Evolutionary conservation across 2,797 vertebrate species (phyloP).

Genomic region (Prunella strophiata): DNA sequence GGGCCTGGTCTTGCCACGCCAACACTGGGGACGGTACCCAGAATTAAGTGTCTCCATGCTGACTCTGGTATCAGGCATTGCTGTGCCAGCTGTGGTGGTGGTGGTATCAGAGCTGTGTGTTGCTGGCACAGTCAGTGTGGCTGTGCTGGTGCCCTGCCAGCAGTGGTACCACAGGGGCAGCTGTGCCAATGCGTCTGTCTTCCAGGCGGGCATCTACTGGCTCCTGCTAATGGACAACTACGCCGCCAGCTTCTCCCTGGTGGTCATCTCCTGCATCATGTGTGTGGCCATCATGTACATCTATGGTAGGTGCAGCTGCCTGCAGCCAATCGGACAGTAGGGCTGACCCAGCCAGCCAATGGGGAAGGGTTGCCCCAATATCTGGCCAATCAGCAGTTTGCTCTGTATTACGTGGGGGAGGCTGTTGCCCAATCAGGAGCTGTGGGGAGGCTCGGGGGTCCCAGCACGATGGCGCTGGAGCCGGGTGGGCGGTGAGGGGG

Average conservation of each 20-base stretch:
- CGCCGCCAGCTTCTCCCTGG: conserved; percentile 96
- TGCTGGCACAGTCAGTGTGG: accelerated
- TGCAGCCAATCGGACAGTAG: accelerated
- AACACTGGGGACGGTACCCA: neutral
- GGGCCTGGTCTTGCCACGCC: neutral
- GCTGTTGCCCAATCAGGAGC: neutral
- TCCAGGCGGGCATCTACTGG: conserved; percentile 97
- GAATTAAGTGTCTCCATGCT: neutral
- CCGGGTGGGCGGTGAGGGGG: accelerated
- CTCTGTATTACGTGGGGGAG: neutral
- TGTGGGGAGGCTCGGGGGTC: neutral
- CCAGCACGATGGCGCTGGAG: accelerated
- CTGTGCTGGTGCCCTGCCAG: neutral
- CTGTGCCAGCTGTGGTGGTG: neutral
- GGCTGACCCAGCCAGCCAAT: neutral
- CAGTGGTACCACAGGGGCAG: accelerated
- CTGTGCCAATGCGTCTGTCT: neutral
- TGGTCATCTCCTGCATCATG: conserved; percentile 99
- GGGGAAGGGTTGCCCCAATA: neutral
- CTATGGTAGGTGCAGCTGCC: conserved; percentile 84
- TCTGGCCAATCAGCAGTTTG: neutral
- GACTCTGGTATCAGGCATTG: neutral
- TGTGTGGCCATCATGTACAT: conserved; percentile 97
- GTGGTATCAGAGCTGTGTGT: neutral
- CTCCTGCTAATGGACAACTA: conserved; percentile 98